phyloP scores from a whole-genome alignment of 2,113 vertebrate species.

The Aegithalos caudatus region DNA sequence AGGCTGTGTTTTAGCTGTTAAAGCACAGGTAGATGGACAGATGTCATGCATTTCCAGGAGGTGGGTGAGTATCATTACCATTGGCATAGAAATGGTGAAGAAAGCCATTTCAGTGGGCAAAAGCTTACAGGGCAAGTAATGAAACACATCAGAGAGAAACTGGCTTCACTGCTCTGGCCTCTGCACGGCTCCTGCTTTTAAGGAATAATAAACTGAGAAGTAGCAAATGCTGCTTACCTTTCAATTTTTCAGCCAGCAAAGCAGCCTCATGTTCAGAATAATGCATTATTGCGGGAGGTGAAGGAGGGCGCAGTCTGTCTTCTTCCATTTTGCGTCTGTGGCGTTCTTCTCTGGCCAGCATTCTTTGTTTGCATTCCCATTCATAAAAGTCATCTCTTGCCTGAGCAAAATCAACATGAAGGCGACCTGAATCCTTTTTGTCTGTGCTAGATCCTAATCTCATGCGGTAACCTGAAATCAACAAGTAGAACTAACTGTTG shows the following conservation, averaged over 20 bases:
- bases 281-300: slow-evolving; percentile 87
- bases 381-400: slow-evolving; percentile 90
- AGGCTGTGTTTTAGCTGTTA: background rate
- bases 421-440: slow-evolving; percentile 89
- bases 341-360: slow-evolving; percentile 85
- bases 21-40: background rate
- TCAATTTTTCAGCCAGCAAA: slow-evolving; percentile 87
- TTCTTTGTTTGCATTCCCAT: slow-evolving; percentile 89
- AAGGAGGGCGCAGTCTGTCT: slow-evolving; percentile 82
- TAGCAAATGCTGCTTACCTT: slow-evolving; percentile 77
- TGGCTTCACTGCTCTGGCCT: background rate
- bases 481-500: slow-evolving; percentile 50
- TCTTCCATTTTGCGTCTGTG: slow-evolving; percentile 86
- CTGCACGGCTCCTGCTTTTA: background rate
- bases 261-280: slow-evolving; percentile 87
- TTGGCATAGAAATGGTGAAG: background rate
- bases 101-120: background rate
- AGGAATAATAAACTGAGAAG: background rate
- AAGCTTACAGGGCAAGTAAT: background rate
- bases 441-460: slow-evolving; percentile 89
- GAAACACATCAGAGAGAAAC: background rate
- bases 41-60: background rate
- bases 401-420: slow-evolving; percentile 90
- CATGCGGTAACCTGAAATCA: slow-evolving; percentile 86
- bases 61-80: background rate